phyloP scores from a whole-genome alignment of 64 coral and sea anemone species.

The Pocillopora verrucosa region DNA sequence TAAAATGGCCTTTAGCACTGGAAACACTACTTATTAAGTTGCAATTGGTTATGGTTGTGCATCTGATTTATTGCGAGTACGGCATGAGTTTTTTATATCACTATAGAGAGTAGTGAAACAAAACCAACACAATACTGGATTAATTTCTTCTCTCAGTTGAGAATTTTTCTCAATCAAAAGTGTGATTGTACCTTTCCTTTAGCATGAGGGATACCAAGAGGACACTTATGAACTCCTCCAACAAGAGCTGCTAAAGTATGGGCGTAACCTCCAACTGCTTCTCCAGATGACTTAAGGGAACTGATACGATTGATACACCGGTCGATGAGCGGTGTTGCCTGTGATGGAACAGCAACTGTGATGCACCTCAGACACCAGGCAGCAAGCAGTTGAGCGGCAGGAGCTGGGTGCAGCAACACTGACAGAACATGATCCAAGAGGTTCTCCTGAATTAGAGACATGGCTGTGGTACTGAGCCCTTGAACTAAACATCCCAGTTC shows the following conservation, averaged over 20 bases:
- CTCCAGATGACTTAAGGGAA: conserved; percentile 71
- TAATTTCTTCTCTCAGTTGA: too few relatives aligned
- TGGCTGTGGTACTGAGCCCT: conserved; percentile 83
- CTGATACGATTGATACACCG: conserved; percentile 86
- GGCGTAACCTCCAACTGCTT: conserved; percentile 92
- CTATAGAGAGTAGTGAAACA: too few relatives aligned
- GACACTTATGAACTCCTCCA: conserved; percentile 87
- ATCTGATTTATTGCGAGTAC: too few relatives aligned
- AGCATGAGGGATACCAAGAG: conserved; percentile 93
- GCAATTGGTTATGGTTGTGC: too few relatives aligned
- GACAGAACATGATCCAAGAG: conserved; percentile 87
- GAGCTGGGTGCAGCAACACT: conserved; percentile 90
- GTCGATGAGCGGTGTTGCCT: conserved; percentile 90
- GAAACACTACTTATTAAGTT: too few relatives aligned
- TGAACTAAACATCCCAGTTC: conserved; percentile 91
- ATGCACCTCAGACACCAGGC: conserved; percentile 93
- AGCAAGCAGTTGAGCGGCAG: conserved; percentile 84
- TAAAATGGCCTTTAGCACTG: too few relatives aligned
- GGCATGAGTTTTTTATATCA: too few relatives aligned
- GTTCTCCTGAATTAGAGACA: conserved; percentile 83
- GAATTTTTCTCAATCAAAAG: too few relatives aligned
- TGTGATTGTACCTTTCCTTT: conserved; percentile 77
- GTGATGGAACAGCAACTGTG: conserved; percentile 82
- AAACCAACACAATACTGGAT: too few relatives aligned
- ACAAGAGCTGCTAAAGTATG: conserved; percentile 87